phyloP scores from a whole-genome alignment of 2,113 vertebrate species.

The Grantiella picta region DNA sequence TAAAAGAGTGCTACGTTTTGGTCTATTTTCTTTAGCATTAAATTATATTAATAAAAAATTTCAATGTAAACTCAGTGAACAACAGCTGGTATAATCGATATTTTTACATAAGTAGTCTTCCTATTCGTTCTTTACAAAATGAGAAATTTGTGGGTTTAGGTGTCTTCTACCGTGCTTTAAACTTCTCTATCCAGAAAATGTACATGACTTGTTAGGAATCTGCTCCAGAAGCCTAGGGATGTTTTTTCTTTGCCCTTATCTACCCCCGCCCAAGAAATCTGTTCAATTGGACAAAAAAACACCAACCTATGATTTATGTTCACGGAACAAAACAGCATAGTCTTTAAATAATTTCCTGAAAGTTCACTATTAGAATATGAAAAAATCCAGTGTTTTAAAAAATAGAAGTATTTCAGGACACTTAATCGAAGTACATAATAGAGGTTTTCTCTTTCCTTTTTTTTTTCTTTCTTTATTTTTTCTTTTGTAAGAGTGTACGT shows the following conservation, averaged over 20 bases:
- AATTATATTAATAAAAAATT: conserved; percentile 80
- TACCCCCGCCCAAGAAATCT: conserved; percentile 5
- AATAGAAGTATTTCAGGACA: conserved; percentile 65
- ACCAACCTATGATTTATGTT: conserved; percentile 49
- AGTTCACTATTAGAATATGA: conserved; percentile 56
- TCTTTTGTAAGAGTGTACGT: background rate
- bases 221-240: conserved; percentile 32
- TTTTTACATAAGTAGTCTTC: conserved; percentile 75
- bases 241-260: conserved; percentile 17
- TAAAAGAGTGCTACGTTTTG: conserved; percentile 78
- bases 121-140: conserved; percentile 48
- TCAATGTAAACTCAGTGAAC: conserved; percentile 75
- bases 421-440: conserved; percentile 63
- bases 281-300: conserved; percentile 45
- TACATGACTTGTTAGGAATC: conserved; percentile 46
- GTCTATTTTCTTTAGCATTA: conserved; percentile 76
- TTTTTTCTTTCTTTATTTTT: background rate
- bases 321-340: conserved; percentile 57
- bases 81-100: conserved; percentile 71
- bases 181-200: conserved; percentile 58
- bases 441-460: background rate
- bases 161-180: conserved; percentile 55
- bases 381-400: conserved; percentile 79
- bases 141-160: conserved; percentile 23
- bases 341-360: conserved; percentile 63